Evolutionary conservation across 2,888 invertebrate species (phyloP).

Genomic region (Drosophila peninsularis): DNA sequence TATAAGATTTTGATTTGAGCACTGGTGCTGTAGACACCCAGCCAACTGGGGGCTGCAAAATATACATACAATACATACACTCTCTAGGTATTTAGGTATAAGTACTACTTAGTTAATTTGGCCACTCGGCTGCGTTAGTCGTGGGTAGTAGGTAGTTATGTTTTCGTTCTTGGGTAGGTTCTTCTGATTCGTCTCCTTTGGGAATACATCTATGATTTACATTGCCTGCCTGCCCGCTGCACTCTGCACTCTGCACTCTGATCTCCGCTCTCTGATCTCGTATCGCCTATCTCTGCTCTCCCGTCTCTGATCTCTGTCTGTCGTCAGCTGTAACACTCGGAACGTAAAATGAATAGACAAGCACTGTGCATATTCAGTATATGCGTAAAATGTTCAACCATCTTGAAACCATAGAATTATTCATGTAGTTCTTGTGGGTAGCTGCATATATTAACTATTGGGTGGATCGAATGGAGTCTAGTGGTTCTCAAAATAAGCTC

Average conservation of each 20-base stretch:
- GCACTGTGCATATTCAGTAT: conserved; percentile 40
- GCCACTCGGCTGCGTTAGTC: conserved; percentile 74
- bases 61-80: conserved; percentile 67
- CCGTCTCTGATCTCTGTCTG: conserved; percentile 18
- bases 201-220: conserved; percentile 74
- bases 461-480: conserved; percentile 44
- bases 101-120: conserved; percentile 75
- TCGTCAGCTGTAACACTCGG: conserved; percentile 52
- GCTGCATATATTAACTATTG: conserved; percentile 43
- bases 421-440: conserved; percentile 51
- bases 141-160: conserved; percentile 61
- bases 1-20: conserved; percentile 75
- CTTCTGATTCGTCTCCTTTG: conserved; percentile 34
- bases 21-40: conserved; percentile 71
- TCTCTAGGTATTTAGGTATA: conserved; percentile 59
- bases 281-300: not conserved
- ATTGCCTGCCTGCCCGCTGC: conserved; percentile 21
- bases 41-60: conserved; percentile 67
- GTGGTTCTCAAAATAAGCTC: conserved; percentile 59
- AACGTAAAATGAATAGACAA: conserved; percentile 57
- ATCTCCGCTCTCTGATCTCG: conserved; percentile 1
- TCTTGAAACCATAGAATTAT: conserved; percentile 78
- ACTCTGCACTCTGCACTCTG: not conserved
- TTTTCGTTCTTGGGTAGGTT: conserved; percentile 67
- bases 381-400: conserved; percentile 57